Percentiles rank a stretch among this genome's conserved stretches.
These are phyloP conservation scores for Caerostris darwini DNA, from an alignment of 1,140 invertebrate species.

Conservation along the genomic window DNA sequence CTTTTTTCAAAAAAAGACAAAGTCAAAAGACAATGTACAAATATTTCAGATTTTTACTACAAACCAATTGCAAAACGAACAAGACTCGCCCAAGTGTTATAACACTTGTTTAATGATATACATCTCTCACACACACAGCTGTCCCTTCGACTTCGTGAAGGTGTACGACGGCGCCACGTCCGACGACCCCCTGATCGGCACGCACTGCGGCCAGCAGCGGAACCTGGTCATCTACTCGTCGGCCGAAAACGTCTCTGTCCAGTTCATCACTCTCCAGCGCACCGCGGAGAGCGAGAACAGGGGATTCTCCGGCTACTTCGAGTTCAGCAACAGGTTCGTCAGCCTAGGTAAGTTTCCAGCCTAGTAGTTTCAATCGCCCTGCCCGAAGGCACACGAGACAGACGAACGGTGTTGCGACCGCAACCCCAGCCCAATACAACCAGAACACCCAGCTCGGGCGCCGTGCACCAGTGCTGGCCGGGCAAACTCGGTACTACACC, in stretches of 20 bases:
- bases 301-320: conserved; percentile 97
- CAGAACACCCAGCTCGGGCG: too few relatives aligned
- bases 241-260: conserved; percentile 92
- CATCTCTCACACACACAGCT: conserved; percentile 86
- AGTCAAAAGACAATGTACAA: too few relatives aligned
- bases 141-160: conserved; percentile 98
- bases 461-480: too few relatives aligned
- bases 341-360: conserved; percentile 88
- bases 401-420: too few relatives aligned
- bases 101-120: background rate
- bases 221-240: conserved; percentile 97
- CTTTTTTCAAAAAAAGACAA: too few relatives aligned
- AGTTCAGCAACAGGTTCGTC: conserved; percentile 97
- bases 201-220: conserved; percentile 98
- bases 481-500: too few relatives aligned
- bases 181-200: conserved; percentile 93
- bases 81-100: too few relatives aligned
- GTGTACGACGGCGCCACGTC: conserved; percentile 96
- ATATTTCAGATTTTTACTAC: too few relatives aligned
- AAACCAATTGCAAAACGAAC: too few relatives aligned
- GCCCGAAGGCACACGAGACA: too few relatives aligned
- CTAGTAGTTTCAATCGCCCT: background rate
- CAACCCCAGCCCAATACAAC: too few relatives aligned
- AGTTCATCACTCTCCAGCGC: conserved; percentile 93
- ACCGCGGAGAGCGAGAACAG: conserved; percentile 95